Base-by-base conservation (phyloP, 2,113 vertebrate genomes). In the Pitta sordida region DNA sequence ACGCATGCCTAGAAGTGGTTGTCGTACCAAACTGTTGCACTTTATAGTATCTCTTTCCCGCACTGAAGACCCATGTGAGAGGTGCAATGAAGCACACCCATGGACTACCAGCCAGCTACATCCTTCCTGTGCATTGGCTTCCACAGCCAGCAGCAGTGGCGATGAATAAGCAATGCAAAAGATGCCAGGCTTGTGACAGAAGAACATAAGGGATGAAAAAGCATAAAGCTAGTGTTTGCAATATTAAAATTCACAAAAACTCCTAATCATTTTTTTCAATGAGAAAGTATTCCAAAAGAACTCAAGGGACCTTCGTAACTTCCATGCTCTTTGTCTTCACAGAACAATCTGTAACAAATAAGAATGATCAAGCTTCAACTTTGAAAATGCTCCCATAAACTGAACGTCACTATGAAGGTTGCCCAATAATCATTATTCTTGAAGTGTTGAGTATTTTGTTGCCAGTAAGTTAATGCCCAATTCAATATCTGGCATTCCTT, bases 21-120 rank as follows among this genome's bases (percentile, higher is more conserved):
- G 24, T 13, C 7, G 13, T n/a, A 68, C 26, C 22, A 41, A 63
- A 49, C 21, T 24, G 9, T 11, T 62, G 23, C 22, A 51, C 7
- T 2, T n/a, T 24, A 4, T 3, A 55, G 2, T 46, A 30, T 23
- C 29, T 63, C 9, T 4, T 55, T 15, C 43, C 43, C 0, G 0
- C 21, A 67, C 0, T 1, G 1, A 44, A 63, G 76, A 26, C 4
- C 6, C 22, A 51, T 8, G 22, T 41, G 22, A 21, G n/a, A 59
- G 36, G 26, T 55, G 39, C 36, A 71, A 3, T 2, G 22, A 87
- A 55, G 59, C 44, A 68, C 19, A 55, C 30, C 6, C 6, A 4
- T 6, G 14, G 24, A 52, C 30, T 37, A 51, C 14, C 19, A 75
- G 10, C 14, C 46, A 70, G 23, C 22, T 74, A 7, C 4, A 5